Evolutionary conservation across 92 coral and sea anemone genomes (phyloP).

Genomic region (Epizoanthus stellaris): DNA sequence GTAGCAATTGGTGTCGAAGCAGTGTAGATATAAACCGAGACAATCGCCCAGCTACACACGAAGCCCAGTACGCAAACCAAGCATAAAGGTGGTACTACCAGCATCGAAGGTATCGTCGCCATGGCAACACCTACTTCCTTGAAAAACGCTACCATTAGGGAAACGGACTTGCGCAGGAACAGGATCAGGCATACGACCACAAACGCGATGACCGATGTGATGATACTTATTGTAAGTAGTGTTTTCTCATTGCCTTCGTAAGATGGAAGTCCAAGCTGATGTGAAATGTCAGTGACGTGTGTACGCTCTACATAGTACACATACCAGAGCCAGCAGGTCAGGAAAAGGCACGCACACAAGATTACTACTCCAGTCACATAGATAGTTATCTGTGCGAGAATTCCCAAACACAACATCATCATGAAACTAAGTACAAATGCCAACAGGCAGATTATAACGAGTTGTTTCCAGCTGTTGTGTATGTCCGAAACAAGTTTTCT

Average conservation of each 20-base stretch:
- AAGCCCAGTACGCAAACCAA: conserved; percentile 43
- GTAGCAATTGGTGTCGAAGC: conserved; percentile 41
- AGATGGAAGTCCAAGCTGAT: conserved; percentile 49
- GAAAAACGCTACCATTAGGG: conserved; percentile 43
- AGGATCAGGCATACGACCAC: conserved; percentile 25
- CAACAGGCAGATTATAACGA: conserved; percentile 41
- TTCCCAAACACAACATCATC: conserved; percentile 50
- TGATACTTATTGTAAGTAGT: conserved; percentile 30
- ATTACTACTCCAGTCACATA: conserved; percentile 34
- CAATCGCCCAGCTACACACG: conserved; percentile 42
- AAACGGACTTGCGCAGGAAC: conserved; percentile 51
- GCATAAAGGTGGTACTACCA: conserved; percentile 44
- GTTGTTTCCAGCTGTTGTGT: conserved; percentile 44
- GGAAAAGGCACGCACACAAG: conserved; percentile 13
- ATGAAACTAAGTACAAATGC: conserved; percentile 49
- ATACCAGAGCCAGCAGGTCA: conserved; percentile 44
- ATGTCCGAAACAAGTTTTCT: conserved; percentile 45
- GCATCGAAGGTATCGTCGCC: conserved; percentile 53
- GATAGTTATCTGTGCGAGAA: conserved; percentile 43
- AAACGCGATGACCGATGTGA: conserved; percentile 26
- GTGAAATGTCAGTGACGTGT: conserved; percentile 36
- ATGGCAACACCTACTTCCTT: conserved; percentile 53
- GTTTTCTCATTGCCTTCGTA: conserved; percentile 44
- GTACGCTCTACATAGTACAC: conserved; percentile 44
- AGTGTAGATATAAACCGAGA: conserved; percentile 43